Evolutionary conservation across 2,797 vertebrate genomes (phyloP).

Genomic region (Gorsachius magnificus): DNA sequence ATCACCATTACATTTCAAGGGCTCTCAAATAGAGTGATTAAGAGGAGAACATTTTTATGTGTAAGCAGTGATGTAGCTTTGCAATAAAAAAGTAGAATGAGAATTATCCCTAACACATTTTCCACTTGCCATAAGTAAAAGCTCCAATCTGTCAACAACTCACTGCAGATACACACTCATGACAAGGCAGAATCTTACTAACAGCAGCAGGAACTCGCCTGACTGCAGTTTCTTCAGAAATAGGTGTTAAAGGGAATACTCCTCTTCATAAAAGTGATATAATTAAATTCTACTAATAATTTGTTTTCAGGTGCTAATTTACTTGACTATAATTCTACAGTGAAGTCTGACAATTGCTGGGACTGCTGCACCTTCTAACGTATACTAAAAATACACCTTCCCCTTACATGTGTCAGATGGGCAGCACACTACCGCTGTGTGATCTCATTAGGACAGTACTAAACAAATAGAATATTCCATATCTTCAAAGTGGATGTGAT

Average conservation of each 20-base stretch:
- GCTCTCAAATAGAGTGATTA: slow-evolving; percentile 38
- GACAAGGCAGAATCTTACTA: not conserved
- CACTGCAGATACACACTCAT: accelerated
- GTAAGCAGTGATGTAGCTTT: slow-evolving; percentile 38
- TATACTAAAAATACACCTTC: not conserved
- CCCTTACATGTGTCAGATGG: not conserved
- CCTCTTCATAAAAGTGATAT: not conserved
- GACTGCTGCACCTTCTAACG: not conserved
- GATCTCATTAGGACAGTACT: not conserved
- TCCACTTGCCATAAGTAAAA: slow-evolving; percentile 25
- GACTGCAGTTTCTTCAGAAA: not conserved
- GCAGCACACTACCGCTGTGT: accelerated
- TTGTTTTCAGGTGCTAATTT: not conserved
- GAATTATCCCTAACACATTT: slow-evolving; percentile 39
- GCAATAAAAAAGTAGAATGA: slow-evolving; percentile 26
- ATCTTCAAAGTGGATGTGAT: not conserved
- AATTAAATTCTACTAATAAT: not conserved
- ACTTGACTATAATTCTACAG: not conserved
- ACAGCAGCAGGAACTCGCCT: not conserved
- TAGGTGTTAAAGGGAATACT: not conserved
- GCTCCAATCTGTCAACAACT: not conserved
- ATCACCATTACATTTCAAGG: slow-evolving; percentile 34
- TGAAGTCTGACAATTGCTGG: not conserved
- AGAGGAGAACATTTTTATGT: slow-evolving; percentile 22
- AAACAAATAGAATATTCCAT: not conserved